These are phyloP conservation scores for Drosophila ercepeae DNA, from an alignment of 1,140 invertebrate genomes.

Conservation along the genomic window DNA sequence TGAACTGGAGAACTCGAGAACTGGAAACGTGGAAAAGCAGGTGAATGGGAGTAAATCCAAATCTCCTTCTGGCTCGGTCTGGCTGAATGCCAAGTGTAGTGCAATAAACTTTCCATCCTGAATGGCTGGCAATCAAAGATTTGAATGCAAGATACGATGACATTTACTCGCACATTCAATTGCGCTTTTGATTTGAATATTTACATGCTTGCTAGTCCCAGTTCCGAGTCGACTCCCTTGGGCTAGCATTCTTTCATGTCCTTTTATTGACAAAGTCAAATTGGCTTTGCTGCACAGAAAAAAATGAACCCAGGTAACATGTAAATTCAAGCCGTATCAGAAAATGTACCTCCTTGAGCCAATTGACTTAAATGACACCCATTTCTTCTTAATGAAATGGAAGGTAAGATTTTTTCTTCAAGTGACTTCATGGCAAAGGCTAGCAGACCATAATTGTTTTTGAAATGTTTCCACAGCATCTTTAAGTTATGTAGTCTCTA, in stretches of 20 bases:
- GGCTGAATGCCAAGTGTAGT: conserved; percentile 79
- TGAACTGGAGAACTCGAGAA: conserved; percentile 20
- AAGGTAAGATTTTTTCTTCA: background rate
- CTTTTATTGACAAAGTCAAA: conserved; percentile 73
- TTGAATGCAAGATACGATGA: conserved; percentile 82
- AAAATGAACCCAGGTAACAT: too few species aligned
- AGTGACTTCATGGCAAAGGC: background rate
- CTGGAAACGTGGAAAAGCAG: conserved; percentile 27
- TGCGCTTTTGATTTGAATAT: conserved; percentile 82
- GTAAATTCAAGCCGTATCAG: too few species aligned
- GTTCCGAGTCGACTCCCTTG: conserved; percentile 27
- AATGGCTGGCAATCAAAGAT: conserved; percentile 83
- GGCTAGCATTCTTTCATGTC: conserved; percentile 56
- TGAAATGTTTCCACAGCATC: conserved; percentile 45
- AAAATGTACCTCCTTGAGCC: background rate
- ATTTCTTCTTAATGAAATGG: too few species aligned
- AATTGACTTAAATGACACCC: background rate
- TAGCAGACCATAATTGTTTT: conserved; percentile 52
- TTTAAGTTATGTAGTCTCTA: conserved; percentile 28
- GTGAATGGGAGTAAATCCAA: conserved; percentile 44
- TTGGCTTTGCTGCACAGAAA: conserved; percentile 54
- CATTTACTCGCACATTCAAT: conserved; percentile 81
- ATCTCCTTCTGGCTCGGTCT: conserved; percentile 18
- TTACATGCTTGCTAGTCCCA: conserved; percentile 63
- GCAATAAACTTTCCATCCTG: conserved; percentile 75